Base-by-base conservation (phyloP, 2,888 invertebrate genomes). In the Ashinkailepas kermadecensis region DNA sequence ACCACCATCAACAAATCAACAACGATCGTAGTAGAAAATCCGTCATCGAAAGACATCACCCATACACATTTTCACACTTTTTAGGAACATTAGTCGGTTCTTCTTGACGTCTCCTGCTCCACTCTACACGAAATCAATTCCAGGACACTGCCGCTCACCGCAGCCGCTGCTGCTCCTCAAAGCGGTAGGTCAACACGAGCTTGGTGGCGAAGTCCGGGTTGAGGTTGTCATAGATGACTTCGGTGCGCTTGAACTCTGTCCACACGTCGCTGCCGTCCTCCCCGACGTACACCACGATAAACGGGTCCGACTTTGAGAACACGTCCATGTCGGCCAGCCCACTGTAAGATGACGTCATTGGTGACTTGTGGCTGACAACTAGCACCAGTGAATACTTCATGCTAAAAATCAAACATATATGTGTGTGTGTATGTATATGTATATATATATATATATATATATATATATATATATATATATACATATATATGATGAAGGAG, bases 101-200 rank as follows among this genome's bases (percentile, higher is more conserved):
- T 39, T 39, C 39, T 39, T 4, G 39, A 39, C 39, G 39, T 39
- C 39, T 39, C 39, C 39, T 4, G 4, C 4, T 39, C 39, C 39
- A 39, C 39, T 39, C 39, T 39, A 39, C 39, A 39, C 39, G 39
- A 39, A 39, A 39, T 39, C 39, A 39, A 39, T n/a, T n/a, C n/a
- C 39, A 39, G 39, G 39, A 3, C 39, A 39, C 39, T 4, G 39
- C 39, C 39, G 39, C 39, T 12, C 25, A 78, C 78, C 83, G 87
- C 86, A 85, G 89, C 86, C 83, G 86, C 85, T 90, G 89, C 54
- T 88, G 87, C 81, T 88, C 87, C 83, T 89, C 89, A 86, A 89
- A 89, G 84, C 86, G 87, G 84, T 89, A 89, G 81, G 87, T 87
- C 59, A 89, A 83, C 10, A 86, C 84, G 84, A 89, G 88, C 85